Conservation (phyloP, 2,113 vertebrate species). For the Nothoprocta pentlandii region DNA sequence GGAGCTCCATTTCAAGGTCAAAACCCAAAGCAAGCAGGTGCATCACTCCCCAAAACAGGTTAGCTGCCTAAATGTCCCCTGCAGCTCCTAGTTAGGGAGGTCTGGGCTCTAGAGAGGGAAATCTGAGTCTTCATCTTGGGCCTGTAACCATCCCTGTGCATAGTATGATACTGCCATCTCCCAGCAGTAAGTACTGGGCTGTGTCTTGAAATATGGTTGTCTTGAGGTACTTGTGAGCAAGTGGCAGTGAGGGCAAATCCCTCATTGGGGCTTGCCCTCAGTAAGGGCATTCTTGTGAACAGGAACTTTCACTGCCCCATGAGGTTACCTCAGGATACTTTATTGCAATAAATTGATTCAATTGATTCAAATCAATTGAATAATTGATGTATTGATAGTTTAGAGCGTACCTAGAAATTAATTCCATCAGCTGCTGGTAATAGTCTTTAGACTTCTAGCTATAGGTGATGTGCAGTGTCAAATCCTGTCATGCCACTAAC, state of each 20-base stretch:
- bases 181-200: background rate
- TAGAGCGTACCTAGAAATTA: background rate
- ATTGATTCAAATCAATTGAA: too few relatives aligned
- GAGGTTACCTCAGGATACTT: background rate
- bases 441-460: background rate
- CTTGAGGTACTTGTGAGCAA: background rate
- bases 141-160: background rate
- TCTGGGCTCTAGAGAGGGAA: too few relatives aligned
- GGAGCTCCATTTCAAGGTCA: background rate
- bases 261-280: background rate
- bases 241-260: fast-evolving
- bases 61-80: background rate
- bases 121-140: too few relatives aligned
- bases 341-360: background rate
- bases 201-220: background rate
- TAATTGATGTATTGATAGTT: background rate
- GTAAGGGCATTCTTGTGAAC: background rate
- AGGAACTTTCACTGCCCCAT: background rate
- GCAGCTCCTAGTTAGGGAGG: background rate
- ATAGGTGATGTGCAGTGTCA: background rate
- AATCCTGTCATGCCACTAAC: background rate
- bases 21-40: background rate
- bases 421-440: background rate
- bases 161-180: background rate
- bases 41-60: too few relatives aligned